Evolutionary conservation across 2,888 invertebrate genomes (phyloP).

Genomic region (Polymixis lichenea): DNA sequence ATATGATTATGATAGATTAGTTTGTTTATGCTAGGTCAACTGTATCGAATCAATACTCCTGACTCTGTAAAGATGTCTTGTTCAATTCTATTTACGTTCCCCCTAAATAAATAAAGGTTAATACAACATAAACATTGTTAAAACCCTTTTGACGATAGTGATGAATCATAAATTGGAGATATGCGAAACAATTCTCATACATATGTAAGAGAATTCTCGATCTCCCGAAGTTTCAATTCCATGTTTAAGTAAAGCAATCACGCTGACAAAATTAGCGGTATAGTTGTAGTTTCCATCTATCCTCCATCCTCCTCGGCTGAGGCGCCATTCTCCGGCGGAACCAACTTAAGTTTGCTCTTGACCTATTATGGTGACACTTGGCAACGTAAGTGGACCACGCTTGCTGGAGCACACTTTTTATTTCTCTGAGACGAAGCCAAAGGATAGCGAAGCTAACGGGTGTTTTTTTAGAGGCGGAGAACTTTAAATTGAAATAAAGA

Average conservation of each 20-base stretch:
- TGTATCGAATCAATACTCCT: constrained; percentile 12
- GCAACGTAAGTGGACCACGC: constrained; percentile 55
- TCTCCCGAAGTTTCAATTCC: constrained; percentile 26
- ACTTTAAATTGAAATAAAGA: no score
- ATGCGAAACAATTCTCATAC: constrained; percentile 14
- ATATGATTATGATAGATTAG: constrained; percentile 18
- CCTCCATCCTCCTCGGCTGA: constrained; percentile 13
- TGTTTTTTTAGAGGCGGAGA: no score
- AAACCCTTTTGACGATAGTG: constrained; percentile 13
- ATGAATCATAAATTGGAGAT: constrained; percentile 25
- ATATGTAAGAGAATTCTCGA: background rate
- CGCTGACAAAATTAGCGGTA: constrained; percentile 28
- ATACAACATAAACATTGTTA: background rate
- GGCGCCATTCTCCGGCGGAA: constrained; percentile 36
- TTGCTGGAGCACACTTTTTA: constrained; percentile 50
- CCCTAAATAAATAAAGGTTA: background rate
- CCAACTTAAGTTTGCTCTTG: constrained; percentile 55
- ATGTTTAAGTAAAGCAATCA: constrained; percentile 36
- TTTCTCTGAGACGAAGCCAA: constrained; percentile 43
- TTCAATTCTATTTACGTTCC: background rate
- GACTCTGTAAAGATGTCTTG: background rate
- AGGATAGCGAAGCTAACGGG: constrained; percentile 44
- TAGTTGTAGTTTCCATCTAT: constrained; percentile 33
- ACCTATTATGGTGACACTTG: constrained; percentile 60
- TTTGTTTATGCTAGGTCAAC: constrained; percentile 28